Evolutionary conservation across 1,140 invertebrate genomes (phyloP).

Genomic region (Cydia fagiglandana): DNA sequence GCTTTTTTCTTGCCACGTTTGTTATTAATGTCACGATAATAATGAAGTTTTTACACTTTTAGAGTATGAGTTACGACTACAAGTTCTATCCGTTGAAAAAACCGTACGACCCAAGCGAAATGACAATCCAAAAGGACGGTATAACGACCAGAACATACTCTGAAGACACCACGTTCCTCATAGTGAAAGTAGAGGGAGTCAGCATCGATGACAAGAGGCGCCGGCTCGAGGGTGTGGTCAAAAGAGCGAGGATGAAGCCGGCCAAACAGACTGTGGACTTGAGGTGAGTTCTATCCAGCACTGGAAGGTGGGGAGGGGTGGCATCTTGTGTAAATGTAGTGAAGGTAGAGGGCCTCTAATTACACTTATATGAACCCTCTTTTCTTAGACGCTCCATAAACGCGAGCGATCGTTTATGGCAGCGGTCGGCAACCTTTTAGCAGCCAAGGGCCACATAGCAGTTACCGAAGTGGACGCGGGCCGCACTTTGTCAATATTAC

Average conservation of each 20-base stretch:
- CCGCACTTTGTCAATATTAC: no score
- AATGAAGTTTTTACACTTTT: background rate
- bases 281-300: slow-evolving; percentile 46
- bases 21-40: background rate
- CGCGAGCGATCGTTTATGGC: no score
- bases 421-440: no score
- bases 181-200: slow-evolving; percentile 59
- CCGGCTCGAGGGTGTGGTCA: slow-evolving; percentile 48
- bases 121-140: slow-evolving; percentile 42
- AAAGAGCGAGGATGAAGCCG: slow-evolving; percentile 49
- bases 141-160: slow-evolving; percentile 50
- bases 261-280: slow-evolving; percentile 62
- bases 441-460: no score
- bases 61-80: slow-evolving; percentile 63
- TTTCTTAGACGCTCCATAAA: no score
- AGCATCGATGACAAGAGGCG: slow-evolving; percentile 44
- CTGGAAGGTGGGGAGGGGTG: background rate
- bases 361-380: no score
- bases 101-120: slow-evolving; percentile 36
- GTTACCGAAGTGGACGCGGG: no score
- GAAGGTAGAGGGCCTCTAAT: background rate
- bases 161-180: slow-evolving; percentile 56
- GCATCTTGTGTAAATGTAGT: background rate
- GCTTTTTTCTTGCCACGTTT: no score
- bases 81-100: slow-evolving; percentile 55